Evolutionary conservation across 2,888 invertebrate genomes (phyloP).

Genomic region (Crocallis elinguaria): DNA sequence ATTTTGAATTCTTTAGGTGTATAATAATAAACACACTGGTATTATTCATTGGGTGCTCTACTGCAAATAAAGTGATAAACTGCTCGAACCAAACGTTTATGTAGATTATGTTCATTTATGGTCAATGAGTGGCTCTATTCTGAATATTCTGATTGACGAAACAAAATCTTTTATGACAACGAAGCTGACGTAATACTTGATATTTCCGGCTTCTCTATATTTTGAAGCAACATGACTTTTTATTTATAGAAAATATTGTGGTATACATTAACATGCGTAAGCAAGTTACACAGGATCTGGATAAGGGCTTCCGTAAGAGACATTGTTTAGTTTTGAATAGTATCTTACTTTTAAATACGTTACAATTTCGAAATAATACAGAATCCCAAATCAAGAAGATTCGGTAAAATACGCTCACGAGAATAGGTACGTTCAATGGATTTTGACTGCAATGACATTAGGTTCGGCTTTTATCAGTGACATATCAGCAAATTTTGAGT

Average conservation of each 20-base stretch:
- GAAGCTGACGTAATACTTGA: slow-evolving; percentile 17
- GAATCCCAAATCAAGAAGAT: too few species aligned
- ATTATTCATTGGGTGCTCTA: neutral
- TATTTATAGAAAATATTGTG: neutral
- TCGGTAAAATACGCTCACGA: neutral
- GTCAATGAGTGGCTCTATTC: slow-evolving; percentile 2
- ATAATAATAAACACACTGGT: neutral
- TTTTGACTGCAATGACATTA: too few species aligned
- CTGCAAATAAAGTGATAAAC: slow-evolving; percentile 8
- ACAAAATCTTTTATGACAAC: slow-evolving; percentile 9
- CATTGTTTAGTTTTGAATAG: neutral
- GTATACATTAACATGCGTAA: neutral
- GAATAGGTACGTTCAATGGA: too few species aligned
- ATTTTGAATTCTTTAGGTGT: too few species aligned
- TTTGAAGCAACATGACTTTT: neutral
- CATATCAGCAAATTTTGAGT: too few species aligned
- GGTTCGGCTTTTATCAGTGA: too few species aligned
- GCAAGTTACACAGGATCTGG: neutral
- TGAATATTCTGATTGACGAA: neutral
- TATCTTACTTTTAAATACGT: too few species aligned
- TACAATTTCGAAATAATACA: too few species aligned
- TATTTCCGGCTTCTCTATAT: slow-evolving; percentile 19
- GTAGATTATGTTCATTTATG: slow-evolving; percentile 15
- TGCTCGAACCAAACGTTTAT: slow-evolving; percentile 6
- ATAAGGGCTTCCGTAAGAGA: neutral